Percentiles rank a stretch among this genome's conserved stretches.
phyloP scores from a whole-genome alignment of 2,797 vertebrate species.

The Falco cherrug region DNA sequence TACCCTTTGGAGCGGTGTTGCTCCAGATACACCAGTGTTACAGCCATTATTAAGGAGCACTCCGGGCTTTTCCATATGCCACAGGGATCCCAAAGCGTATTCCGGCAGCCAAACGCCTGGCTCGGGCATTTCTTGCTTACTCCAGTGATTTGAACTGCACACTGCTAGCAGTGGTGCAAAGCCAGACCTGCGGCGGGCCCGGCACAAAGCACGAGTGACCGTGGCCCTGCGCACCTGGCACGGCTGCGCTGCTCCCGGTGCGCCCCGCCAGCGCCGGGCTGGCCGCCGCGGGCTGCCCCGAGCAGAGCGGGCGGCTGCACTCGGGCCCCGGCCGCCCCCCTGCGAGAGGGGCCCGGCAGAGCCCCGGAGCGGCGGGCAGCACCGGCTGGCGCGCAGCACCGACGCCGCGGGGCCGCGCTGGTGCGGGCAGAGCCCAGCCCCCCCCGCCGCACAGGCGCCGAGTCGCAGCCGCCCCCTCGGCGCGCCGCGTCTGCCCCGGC shows the following conservation, averaged over 20 bases:
- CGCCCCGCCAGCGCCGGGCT: not conserved
- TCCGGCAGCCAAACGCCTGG: not conserved
- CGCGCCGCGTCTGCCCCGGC: rapidly evolving
- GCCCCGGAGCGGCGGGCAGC: no score
- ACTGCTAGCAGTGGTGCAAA: not conserved
- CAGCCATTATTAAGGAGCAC: not conserved
- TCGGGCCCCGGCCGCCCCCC: no score
- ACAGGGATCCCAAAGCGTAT: not conserved
- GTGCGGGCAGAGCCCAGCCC: rapidly evolving
- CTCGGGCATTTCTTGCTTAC: not conserved
- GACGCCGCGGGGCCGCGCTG: no score
- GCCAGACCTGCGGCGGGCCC: not conserved
- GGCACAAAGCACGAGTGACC: not conserved
- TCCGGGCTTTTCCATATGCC: not conserved
- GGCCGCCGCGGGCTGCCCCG: no score
- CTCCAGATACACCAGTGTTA: not conserved
- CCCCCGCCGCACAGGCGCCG: not conserved
- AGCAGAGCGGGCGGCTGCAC: no score
- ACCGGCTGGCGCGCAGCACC: not conserved
- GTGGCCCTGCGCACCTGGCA: rapidly evolving
- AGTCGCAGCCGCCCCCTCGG: not conserved
- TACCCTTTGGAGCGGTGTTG: not conserved
- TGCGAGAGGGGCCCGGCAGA: no score
- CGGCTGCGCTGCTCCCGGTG: rapidly evolving
- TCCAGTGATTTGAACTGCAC: not conserved